A percentile compares a stretch with the other conserved stretches of the same genome.
These are phyloP conservation scores for Cetonia aurata DNA, from an alignment of 2,888 invertebrate genomes.

Conservation along the genomic window DNA sequence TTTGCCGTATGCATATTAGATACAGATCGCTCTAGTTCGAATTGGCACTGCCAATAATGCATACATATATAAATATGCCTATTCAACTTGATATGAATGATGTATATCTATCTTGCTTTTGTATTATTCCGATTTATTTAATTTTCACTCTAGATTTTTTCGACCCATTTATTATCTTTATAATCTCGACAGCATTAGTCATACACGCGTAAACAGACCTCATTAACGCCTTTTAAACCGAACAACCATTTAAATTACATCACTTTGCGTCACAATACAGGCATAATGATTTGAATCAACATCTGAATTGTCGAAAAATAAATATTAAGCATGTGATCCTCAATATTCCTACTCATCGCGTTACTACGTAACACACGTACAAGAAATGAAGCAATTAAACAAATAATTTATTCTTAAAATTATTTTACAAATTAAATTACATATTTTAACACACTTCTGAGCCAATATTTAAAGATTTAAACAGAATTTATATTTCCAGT, in stretches of 20 bases:
- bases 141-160: too few species aligned
- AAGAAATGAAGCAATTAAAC: too few species aligned
- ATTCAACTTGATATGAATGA: background rate
- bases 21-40: background rate
- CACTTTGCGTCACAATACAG: conserved; percentile 24
- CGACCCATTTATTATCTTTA: conserved; percentile 21
- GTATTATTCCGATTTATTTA: too few species aligned
- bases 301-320: conserved; percentile 15
- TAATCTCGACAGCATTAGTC: background rate
- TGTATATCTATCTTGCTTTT: too few species aligned
- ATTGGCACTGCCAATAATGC: background rate
- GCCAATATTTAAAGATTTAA: too few species aligned
- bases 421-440: too few species aligned
- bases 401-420: too few species aligned
- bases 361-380: too few species aligned
- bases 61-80: background rate
- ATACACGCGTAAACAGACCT: background rate
- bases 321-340: conserved; percentile 22
- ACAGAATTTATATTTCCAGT: too few species aligned
- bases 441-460: too few species aligned
- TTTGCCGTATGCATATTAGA: too few species aligned
- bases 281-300: conserved; percentile 24
- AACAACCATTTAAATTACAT: conserved; percentile 31
- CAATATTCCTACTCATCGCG: background rate
- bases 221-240: conserved; percentile 24